A percentile compares a stretch with the other conserved stretches of the same genome.
phyloP scores from a whole-genome alignment of 2,888 invertebrate genomes.

The Phortica magna region DNA sequence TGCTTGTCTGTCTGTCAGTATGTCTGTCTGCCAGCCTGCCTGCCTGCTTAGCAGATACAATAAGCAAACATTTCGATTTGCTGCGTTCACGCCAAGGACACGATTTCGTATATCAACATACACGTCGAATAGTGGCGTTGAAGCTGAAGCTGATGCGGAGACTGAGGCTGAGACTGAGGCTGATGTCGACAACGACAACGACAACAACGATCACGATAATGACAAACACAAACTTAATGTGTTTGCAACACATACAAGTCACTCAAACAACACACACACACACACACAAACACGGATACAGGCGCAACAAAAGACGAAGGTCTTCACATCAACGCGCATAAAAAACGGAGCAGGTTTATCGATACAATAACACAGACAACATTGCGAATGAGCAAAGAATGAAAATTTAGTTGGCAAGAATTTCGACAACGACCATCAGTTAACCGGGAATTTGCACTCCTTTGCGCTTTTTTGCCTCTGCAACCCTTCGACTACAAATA shows the following conservation, averaged over 20 bases:
- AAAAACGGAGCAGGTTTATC: neutral
- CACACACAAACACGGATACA: neutral
- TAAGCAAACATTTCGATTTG: slow-evolving; percentile 29
- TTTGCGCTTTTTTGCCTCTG: neutral
- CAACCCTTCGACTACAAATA: neutral
- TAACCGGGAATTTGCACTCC: neutral
- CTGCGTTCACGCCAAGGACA: slow-evolving; percentile 18
- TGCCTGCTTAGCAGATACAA: slow-evolving; percentile 9
- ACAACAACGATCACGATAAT: neutral
- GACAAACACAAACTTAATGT: slow-evolving; percentile 28
- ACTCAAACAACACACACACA: slow-evolving; percentile 22
- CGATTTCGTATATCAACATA: slow-evolving; percentile 2
- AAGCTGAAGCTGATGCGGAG: neutral
- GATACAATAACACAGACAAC: neutral
- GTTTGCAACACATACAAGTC: neutral
- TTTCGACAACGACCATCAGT: neutral
- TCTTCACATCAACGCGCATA: neutral
- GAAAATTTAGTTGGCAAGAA: slow-evolving; percentile 13
- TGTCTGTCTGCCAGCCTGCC: neutral
- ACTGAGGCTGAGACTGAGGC: neutral
- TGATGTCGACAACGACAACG: neutral
- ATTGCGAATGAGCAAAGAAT: neutral
- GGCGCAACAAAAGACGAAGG: neutral
- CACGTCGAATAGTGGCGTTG: neutral
- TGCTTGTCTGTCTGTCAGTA: neutral